Evolutionary conservation across 1,140 invertebrate species (phyloP), one percentile per base, ranked within the genome.

Genomic region (Schlechtendalia chinensis): DNA sequence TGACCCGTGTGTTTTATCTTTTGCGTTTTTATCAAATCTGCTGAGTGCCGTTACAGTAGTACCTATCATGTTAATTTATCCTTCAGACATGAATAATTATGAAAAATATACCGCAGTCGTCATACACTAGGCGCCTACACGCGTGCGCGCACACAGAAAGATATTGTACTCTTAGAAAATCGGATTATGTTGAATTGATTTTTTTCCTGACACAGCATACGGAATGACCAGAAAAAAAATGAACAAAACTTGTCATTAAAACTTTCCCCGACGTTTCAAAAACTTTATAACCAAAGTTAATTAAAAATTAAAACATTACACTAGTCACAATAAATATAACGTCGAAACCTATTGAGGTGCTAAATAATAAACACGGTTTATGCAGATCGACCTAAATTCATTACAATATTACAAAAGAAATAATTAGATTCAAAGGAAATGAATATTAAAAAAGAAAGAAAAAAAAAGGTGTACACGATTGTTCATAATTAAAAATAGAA

Each of bases 241-340:
- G 16, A 69, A 69, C 67, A 50, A 50, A 47, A 69, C 65, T 47
- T 22, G 45, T 27, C 47, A 27, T 47, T 69, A 69, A 69, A 69
- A 69, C 22, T 69, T 69, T n/a, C 22, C n/a, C 22, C 6, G n/a
- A 47, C 39, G 5, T 24, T 27, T 17, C 24, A 8, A 50, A 69
- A 69, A 69, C 67, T 69, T 69, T 69, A 19, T 22, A 16, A 16
- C 14, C 16, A 24, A 69, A 69, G 14, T 69, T 50, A 27, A 69
- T 69, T 50, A 69, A 6, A 16, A 69, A 69, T 50, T 69, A 50
- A 69, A 69, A 50, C 27, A 69, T 50, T 69, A 27, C 45, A 16
- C 14, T 2, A 10, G 22, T 17, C 1, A 10, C 19, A 17, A 50
- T 50, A 50, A 27, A 50, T 69, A 50, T 16, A 27, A 12, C 6